Evolutionary conservation across 2,888 invertebrate genomes (phyloP), one percentile per base, ranked within the genome.

Genomic region (Leistus spinibarbis): DNA sequence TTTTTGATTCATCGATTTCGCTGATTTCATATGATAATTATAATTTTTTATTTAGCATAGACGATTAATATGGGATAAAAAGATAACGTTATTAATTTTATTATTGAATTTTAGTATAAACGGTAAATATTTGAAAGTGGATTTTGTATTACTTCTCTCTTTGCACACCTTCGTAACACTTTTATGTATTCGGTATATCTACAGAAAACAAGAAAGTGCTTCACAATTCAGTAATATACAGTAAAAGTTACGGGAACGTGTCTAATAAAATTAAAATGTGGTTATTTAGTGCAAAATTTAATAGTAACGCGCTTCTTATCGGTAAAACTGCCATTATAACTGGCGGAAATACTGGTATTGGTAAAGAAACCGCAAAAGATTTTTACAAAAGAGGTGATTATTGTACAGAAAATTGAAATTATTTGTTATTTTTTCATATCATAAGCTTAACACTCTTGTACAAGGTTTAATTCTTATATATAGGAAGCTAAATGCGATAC

Each of bases 281-380:
- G 75, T 64, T 68, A 27, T 62, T 7, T 17, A 69, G 64, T 54
- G 69, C 69, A 27, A 75, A 54, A 63, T 75, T 68, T 54, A 75
- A 22, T 4, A 69, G 75, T 63, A 69, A 63, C 20, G 64, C 63
- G 1, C 69, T 69, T 64, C 56, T 75, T 4, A 24, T 24, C 16
- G 75, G 75, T 17, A 75, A 75, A 75, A 75, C 75, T 27, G 75
- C 75, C 77, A 84, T 85, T 77, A 82, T 83, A 79, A 88, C 85
- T 76, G 87, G 84, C 10, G 87, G 87, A 0, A 89, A 87, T 79
- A 77, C 81, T 63, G 84, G 84, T 3, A 83, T 84, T 71, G 84
- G 84, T 17, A 82, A 80, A 76, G 82, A 83, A 76, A 82, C 83
- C 3, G 83, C 82, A 0, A 69, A 78, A 27, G 82, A 82, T 69